These are phyloP conservation scores for Amphiprion ocellaris DNA, from an alignment of 2,113 vertebrate genomes.

Conservation along the genomic window DNA sequence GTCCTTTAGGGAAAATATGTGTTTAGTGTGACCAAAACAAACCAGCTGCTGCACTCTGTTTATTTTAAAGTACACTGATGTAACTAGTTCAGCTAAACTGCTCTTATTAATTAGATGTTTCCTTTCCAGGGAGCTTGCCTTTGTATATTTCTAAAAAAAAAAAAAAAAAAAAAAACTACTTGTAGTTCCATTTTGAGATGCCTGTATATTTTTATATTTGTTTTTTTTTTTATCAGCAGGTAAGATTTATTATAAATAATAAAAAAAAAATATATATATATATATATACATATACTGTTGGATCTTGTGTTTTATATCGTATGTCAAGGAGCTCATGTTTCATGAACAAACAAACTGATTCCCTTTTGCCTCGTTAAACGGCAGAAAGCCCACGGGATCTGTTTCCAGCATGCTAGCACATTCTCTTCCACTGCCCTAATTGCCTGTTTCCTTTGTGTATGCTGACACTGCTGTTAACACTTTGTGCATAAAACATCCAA, in stretches of 20 bases:
- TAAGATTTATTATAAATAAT: constrained; percentile 33
- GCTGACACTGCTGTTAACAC: constrained; percentile 45
- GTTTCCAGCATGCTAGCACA: constrained; percentile 59
- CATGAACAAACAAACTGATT: constrained; percentile 39
- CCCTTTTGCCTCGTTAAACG: constrained; percentile 64
- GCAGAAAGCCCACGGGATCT: constrained; percentile 55
- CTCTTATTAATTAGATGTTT: background rate
- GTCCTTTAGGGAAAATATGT: background rate
- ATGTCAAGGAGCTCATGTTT: background rate
- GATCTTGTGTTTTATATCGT: background rate
- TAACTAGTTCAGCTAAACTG: background rate
- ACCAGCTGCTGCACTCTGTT: constrained; percentile 5
- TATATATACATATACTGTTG: too few species aligned
- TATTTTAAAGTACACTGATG: background rate
- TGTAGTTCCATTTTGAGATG: constrained; percentile 54
- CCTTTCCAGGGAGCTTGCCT: constrained; percentile 29
- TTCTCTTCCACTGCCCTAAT: constrained; percentile 45
- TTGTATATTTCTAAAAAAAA: constrained; percentile 19
- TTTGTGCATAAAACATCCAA: constrained; percentile 37
- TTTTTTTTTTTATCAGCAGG: constrained; percentile 49
- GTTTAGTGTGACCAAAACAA: constrained; percentile 21
- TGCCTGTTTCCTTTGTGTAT: constrained; percentile 11
- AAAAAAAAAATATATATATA: background rate
- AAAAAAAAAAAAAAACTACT: background rate
- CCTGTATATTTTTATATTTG: constrained; percentile 66